Conservation (phyloP, 2,888 invertebrate genomes). For the Ctena decussata region DNA sequence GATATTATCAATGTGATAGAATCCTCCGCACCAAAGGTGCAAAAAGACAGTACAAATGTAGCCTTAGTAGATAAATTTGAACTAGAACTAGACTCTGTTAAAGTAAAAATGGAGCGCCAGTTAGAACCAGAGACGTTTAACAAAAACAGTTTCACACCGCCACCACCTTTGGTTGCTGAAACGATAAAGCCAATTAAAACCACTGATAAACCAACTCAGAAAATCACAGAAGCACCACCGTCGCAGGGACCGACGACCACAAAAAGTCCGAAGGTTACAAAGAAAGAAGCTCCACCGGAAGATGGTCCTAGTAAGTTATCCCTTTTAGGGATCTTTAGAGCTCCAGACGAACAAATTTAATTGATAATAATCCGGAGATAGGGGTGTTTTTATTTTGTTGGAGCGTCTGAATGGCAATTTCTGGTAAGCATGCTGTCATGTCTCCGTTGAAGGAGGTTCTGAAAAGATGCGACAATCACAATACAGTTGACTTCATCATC, state of each 20-base stretch:
- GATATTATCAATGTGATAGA: constrained; percentile 75
- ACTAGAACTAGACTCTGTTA: constrained; percentile 67
- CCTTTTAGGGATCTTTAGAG: too few species aligned
- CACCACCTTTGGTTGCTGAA: not conserved
- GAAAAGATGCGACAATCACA: too few species aligned
- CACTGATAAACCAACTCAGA: not conserved
- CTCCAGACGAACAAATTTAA: too few species aligned
- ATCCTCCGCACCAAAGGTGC: constrained; percentile 63
- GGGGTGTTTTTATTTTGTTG: too few species aligned
- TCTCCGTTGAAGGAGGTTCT: too few species aligned
- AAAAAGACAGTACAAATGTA: constrained; percentile 38
- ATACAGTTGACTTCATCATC: too few species aligned
- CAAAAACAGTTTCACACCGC: constrained; percentile 22
- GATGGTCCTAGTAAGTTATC: constrained; percentile 23
- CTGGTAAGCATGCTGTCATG: too few species aligned
- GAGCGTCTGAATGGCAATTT: too few species aligned
- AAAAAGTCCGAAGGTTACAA: constrained; percentile 13
- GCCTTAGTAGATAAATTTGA: constrained; percentile 72
- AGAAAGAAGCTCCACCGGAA: constrained; percentile 8
- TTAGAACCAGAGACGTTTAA: constrained; percentile 71
- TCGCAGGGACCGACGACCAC: constrained; percentile 18
- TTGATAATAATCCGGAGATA: too few species aligned
- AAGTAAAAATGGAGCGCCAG: constrained; percentile 68
- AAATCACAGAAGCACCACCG: not conserved
- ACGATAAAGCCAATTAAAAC: not conserved